Evolutionary conservation across 2,797 vertebrate species (phyloP).

Genomic region (Chaunax sp.): DNA sequence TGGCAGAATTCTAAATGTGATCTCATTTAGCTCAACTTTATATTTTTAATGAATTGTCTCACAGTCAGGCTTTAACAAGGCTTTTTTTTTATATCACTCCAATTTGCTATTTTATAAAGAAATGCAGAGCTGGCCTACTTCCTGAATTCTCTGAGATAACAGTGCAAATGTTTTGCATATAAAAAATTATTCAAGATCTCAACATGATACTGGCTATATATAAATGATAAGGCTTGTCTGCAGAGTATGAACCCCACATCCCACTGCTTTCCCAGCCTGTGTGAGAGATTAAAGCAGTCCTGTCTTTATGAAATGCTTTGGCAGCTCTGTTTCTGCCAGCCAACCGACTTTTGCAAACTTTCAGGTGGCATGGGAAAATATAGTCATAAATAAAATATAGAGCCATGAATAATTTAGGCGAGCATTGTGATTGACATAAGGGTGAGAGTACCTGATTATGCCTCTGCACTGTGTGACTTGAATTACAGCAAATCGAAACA

Average conservation of each 20-base stretch:
- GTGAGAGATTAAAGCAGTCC: conserved; percentile 82
- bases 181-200: conserved; percentile 75
- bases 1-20: too few relatives aligned
- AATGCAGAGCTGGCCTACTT: conserved; percentile 71
- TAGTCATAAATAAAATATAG: conserved; percentile 86
- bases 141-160: conserved; percentile 61
- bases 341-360: conserved; percentile 79
- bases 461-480: conserved; percentile 73
- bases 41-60: background rate
- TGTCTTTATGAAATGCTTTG: conserved; percentile 79
- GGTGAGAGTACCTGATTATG: conserved; percentile 82
- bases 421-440: conserved; percentile 85
- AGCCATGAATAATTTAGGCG: conserved; percentile 83
- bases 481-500: conserved; percentile 78
- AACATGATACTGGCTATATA: conserved; percentile 78
- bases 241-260: conserved; percentile 76
- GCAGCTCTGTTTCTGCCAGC: conserved; percentile 81
- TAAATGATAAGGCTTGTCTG: conserved; percentile 84
- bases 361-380: conserved; percentile 84
- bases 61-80: background rate
- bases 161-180: conserved; percentile 75
- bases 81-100: conserved; percentile 27
- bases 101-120: conserved; percentile 42
- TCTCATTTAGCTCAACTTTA: too few relatives aligned
- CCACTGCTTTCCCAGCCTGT: conserved; percentile 77